Base-by-base conservation (phyloP, 2,888 invertebrate genomes). In the Drosophila formosana region DNA sequence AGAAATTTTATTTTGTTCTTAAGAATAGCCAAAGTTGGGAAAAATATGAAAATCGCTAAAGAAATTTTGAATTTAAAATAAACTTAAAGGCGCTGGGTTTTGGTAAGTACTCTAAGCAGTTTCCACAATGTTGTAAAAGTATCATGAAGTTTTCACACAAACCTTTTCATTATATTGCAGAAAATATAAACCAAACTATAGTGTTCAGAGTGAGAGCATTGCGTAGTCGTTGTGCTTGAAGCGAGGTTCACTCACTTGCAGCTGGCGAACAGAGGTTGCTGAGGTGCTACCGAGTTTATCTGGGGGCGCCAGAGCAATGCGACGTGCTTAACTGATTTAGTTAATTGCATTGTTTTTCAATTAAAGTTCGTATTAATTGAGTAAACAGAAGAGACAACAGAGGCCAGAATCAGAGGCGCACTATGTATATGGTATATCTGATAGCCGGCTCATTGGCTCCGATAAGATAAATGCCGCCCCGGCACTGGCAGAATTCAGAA, bases 341-440 rank as follows among this genome's bases (percentile, higher is more conserved):
- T 82, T 89, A 89, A 86, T 86, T 89, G 83, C 88, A 89, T 88
- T 89, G 89, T 89, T 88, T 88, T 89, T 89, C 89, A 86, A 86
- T 86, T 89, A 86, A 82, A 88, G 74, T 80, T 85, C 68, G 72
- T 82, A 82, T 88, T 78, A 89, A 88, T 88, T 89, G 88, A 72
- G 82, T 72, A 89, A 89, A 89, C 85, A 88, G 9, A 26, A 30
- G 32, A 46, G 26, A 32, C 13, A 50, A 53, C 18, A 39, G 13
- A 41, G 5, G 32, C 50, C 5, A 26, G 7, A 26, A 11, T 11
- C 11, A 43, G 32, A 13, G 52, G 4, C 13, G 26, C 34, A 26
- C 41, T 18, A 18, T 18, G 2, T 18, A 61, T 51, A 45, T 13
- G 34, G 13, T 9, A 34, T 30, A 45, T 25, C 34, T 39, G 2